A percentile compares a stretch with the other conserved stretches of the same genome.
These are phyloP conservation scores for Cydia amplana DNA, from an alignment of 1,140 invertebrate genomes.

Conservation along the genomic window DNA sequence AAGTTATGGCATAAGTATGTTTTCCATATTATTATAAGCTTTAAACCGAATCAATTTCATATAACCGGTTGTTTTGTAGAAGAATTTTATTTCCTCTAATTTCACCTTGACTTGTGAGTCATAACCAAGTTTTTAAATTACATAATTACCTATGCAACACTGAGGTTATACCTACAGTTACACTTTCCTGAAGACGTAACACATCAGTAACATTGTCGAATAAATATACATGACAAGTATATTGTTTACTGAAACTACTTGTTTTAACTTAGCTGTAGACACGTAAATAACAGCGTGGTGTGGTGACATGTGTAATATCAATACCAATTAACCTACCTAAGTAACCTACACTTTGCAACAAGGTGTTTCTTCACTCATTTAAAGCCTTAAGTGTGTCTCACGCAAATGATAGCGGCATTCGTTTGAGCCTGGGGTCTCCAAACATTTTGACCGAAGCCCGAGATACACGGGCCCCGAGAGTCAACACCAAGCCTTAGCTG, in stretches of 20 bases:
- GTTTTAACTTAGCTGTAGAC: not conserved
- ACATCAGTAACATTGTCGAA: not conserved
- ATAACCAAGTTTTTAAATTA: slow-evolving; percentile 2
- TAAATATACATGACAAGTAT: slow-evolving; percentile 2
- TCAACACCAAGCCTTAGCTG: too few species aligned
- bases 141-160: slow-evolving; percentile 1
- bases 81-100: not conserved
- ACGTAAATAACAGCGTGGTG: too few species aligned
- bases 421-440: too few species aligned
- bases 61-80: not conserved
- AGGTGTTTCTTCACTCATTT: too few species aligned
- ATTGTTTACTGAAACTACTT: not conserved
- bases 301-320: too few species aligned
- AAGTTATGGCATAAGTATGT: not conserved
- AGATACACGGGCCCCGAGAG: too few species aligned
- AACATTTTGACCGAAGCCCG: too few species aligned
- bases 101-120: not conserved
- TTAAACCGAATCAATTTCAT: not conserved
- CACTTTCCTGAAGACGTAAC: slow-evolving; percentile 11
- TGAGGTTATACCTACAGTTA: not conserved
- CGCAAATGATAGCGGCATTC: too few species aligned
- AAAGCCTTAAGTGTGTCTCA: too few species aligned
- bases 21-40: not conserved
- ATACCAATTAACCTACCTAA: too few species aligned
- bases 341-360: too few species aligned